These are phyloP conservation scores for Aurelia coerulea DNA, from an alignment of 30 jellyfish, hydroid and myxozoan genomes.

Conservation along the genomic window DNA sequence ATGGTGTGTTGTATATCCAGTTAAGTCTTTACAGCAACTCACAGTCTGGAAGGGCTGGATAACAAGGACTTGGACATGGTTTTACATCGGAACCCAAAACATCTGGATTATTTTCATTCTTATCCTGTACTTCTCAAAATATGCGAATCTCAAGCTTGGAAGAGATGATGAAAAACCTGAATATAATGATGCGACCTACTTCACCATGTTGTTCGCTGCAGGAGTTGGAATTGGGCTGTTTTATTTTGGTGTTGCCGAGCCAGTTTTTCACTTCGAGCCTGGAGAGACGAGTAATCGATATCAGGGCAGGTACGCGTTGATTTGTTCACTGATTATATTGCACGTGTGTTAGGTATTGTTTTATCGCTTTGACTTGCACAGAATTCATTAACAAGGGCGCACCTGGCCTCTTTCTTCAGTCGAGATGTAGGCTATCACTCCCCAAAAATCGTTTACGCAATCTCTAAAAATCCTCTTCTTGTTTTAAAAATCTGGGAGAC, in stretches of 20 bases:
- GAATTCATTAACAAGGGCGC: no score
- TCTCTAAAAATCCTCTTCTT: no score
- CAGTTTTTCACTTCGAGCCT: slow-evolving; percentile 72
- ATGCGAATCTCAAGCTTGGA: slow-evolving; percentile 81
- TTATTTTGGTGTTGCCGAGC: slow-evolving; percentile 94
- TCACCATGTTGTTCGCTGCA: slow-evolving; percentile 94
- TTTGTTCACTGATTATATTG: background rate
- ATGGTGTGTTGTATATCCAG: slow-evolving; percentile 71
- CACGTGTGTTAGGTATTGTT: no score
- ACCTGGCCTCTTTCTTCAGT: no score
- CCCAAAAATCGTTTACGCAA: no score
- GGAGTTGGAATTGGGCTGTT: slow-evolving; percentile 95
- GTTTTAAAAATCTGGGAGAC: no score
- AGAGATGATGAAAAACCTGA: slow-evolving; percentile 92
- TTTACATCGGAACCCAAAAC: slow-evolving; percentile 88
- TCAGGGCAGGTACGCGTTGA: slow-evolving; percentile 79
- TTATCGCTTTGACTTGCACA: no score
- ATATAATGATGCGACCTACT: slow-evolving; percentile 79
- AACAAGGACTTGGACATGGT: slow-evolving; percentile 92
- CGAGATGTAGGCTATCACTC: no score
- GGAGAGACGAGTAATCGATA: slow-evolving; percentile 71
- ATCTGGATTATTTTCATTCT: slow-evolving; percentile 82
- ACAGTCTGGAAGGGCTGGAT: slow-evolving; percentile 74
- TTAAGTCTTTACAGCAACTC: slow-evolving; percentile 47
- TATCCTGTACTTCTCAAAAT: slow-evolving; percentile 77